Conservation (phyloP, 2,797 vertebrate species). For the Loriculus beryllinus region DNA sequence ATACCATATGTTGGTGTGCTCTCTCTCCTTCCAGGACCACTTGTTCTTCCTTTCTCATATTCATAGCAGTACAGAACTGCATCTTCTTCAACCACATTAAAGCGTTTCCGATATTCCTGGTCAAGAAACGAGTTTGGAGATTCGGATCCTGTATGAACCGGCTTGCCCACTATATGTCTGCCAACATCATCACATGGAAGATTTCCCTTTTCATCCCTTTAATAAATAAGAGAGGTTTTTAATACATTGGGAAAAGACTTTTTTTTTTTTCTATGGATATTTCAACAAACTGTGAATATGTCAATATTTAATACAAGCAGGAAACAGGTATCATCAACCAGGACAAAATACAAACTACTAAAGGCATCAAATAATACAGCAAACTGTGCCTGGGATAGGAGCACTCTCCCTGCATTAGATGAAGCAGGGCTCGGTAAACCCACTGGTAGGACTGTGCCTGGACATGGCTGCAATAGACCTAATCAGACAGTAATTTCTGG, state of each 20-base stretch:
- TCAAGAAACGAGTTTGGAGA: constrained; percentile 98
- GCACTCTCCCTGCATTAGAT: background rate
- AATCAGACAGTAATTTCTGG: background rate
- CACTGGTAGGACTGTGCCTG: background rate
- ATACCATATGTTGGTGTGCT: constrained; percentile 94
- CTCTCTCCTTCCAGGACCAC: constrained; percentile 88
- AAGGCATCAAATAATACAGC: background rate
- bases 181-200: constrained; percentile 86
- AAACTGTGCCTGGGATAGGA: background rate
- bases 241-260: background rate
- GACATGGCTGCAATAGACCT: background rate
- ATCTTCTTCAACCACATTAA: constrained; percentile 93
- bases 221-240: background rate
- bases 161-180: constrained; percentile 84
- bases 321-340: background rate
- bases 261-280: background rate
- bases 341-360: background rate
- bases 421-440: background rate
- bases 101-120: constrained; percentile 90
- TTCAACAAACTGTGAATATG: background rate
- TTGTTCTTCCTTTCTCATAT: constrained; percentile 92
- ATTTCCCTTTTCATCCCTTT: constrained; percentile 91
- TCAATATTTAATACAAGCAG: background rate
- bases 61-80: constrained; percentile 95
- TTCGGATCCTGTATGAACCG: constrained; percentile 90